Evolutionary conservation across 1,140 invertebrate species (phyloP), one percentile per base, ranked within the genome.

Genomic region (Cylas formicarius): DNA sequence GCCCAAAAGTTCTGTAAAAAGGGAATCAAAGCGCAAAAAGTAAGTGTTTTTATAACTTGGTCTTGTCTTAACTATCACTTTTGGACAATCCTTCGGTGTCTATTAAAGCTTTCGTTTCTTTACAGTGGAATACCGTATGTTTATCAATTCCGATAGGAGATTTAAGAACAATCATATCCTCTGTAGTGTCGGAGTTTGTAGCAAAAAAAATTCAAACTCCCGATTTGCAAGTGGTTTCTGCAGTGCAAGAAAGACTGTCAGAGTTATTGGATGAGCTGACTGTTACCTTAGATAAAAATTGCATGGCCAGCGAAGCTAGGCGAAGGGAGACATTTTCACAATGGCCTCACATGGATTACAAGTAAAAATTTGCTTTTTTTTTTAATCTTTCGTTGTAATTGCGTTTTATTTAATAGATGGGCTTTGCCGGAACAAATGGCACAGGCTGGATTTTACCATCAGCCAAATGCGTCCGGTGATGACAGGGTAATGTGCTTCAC

Each of bases 261-360:
- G 84, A 86, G 67, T 74, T 92, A 57, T 61, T 82, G 41, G 69
- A 73, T 38, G 71, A 69, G 65, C 70, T 67, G 53, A 68, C 63
- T 52, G 75, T 70, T 53, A 72, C 76, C 21, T 67, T 72, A 35
- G 77, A 82, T 46, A 73, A 80, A 49, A 76, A 77, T 5, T 71
- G 84, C 17, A 94, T 96, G 90, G 90, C 87, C 63, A 92, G 86
- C 47, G 91, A 96, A 69, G 85, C 86, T 1, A 82, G 87, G 29
- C 74, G 91, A 26, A 73, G 86, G 48, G 83, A 90, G 58, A 94
- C 91, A 1, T 96, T 94, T 67, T 80, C 79, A 45, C 81, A 86
- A 63, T 96, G 91, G 91, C 91, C 91, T 26, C 91, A 95, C 62
- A 92, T 91, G 87, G 90, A 92, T 69, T 94, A 94, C 70, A 93